A percentile compares a stretch with the other conserved stretches of the same genome.
Conservation (phyloP, 2,113 vertebrate species). For the zebrafish (Danio rerio) region DNA sequence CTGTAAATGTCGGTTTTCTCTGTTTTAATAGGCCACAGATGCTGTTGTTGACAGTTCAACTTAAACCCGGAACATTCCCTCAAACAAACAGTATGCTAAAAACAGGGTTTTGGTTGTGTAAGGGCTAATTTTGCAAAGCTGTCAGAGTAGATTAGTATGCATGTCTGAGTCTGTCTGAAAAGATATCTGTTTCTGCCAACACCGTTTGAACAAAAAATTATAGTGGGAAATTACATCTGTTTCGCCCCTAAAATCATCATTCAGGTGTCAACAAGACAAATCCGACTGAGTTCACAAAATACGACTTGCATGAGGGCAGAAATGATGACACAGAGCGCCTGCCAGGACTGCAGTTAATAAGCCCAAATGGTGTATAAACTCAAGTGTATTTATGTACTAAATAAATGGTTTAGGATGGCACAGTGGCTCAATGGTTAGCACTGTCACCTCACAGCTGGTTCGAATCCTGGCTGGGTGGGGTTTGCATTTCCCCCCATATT, state of each 20-base stretch:
- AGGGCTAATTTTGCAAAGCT: constrained; percentile 9
- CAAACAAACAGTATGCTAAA: neutral
- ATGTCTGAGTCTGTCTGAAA: constrained; percentile 17
- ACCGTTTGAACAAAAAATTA: constrained; percentile 3
- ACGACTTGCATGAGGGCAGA: neutral
- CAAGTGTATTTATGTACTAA: too few relatives aligned
- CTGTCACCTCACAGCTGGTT: too few relatives aligned
- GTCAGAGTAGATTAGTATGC: constrained; percentile 32
- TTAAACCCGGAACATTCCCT: neutral
- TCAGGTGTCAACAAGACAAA: neutral
- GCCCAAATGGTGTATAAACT: neutral
- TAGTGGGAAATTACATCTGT: constrained; percentile 18
- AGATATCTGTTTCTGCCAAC: constrained; percentile 12
- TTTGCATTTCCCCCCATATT: too few relatives aligned
- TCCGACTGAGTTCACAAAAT: neutral
- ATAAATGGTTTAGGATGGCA: too few relatives aligned
- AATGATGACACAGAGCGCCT: neutral
- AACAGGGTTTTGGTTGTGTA: neutral
- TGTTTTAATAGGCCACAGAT: neutral
- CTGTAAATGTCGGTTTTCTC: neutral
- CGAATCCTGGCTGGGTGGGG: too few relatives aligned
- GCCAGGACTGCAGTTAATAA: neutral
- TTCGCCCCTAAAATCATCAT: neutral
- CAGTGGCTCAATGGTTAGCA: too few relatives aligned
- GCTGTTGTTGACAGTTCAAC: neutral